Percentiles rank a stretch among this genome's conserved stretches.
phyloP scores from a whole-genome alignment of 2,888 invertebrate genomes.

The Pseudococcus longispinus region DNA sequence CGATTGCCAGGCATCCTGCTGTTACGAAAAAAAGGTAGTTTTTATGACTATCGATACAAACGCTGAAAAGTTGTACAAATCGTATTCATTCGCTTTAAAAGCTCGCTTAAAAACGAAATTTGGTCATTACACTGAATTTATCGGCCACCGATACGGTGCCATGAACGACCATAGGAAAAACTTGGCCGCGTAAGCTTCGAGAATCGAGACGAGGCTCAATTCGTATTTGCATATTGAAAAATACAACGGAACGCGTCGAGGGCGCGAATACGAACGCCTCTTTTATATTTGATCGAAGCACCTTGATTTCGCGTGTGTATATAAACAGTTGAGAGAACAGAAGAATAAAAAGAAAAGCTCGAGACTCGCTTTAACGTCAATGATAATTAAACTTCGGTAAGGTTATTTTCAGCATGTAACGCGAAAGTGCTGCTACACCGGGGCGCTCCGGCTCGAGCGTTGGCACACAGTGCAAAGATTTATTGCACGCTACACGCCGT shows the following conservation, averaged over 20 bases:
- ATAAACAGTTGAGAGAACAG: not conserved
- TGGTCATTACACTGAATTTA: slow-evolving; percentile 10
- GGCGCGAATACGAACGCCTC: not conserved
- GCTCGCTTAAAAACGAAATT: not conserved
- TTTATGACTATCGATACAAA: not conserved
- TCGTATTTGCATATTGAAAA: slow-evolving; percentile 23
- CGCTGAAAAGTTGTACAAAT: not conserved
- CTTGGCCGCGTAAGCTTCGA: not conserved
- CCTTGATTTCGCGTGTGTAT: not conserved
- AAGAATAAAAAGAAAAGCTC: not conserved
- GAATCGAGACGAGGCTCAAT: not conserved
- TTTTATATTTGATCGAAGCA: not conserved
- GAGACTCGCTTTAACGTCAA: slow-evolving; percentile 27
- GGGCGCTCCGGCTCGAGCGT: not conserved
- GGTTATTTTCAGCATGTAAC: slow-evolving; percentile 5
- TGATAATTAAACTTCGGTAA: slow-evolving; percentile 36
- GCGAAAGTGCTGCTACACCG: not conserved
- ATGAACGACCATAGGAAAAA: not conserved
- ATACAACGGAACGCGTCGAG: not conserved
- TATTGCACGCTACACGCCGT: slow-evolving; percentile 43
- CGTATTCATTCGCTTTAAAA: not conserved
- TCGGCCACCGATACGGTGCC: not conserved
- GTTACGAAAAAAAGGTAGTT: not conserved
- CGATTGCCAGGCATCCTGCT: not conserved
- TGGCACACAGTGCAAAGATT: slow-evolving; percentile 11